A percentile compares a stretch with the other conserved stretches of the same genome.
phyloP scores from a whole-genome alignment of 2,113 vertebrate species.

The Pachycephala philippinensis region DNA sequence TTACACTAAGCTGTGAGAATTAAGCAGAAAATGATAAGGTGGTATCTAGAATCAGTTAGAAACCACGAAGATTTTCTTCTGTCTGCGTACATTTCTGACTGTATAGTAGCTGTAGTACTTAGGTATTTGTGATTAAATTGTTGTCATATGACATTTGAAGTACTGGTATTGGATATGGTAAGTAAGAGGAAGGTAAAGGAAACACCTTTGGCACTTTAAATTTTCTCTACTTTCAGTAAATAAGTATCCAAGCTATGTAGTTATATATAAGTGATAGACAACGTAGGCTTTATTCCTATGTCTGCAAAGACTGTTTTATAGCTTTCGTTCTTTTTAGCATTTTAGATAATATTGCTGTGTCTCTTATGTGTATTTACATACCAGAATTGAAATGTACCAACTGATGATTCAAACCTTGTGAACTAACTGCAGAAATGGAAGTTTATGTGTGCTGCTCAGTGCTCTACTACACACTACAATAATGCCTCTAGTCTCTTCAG shows the following conservation, averaged over 20 bases:
- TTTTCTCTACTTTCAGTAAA: background rate
- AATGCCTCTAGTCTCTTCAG: background rate
- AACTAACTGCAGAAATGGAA: background rate
- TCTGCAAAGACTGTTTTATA: background rate
- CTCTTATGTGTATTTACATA: background rate
- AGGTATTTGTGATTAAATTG: background rate
- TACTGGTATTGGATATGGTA: background rate
- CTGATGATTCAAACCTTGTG: background rate
- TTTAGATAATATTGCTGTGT: background rate
- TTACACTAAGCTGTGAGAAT: background rate
- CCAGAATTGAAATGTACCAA: background rate
- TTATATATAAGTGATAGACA: background rate
- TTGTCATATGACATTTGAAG: background rate
- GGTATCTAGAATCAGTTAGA: background rate
- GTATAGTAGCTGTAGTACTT: background rate
- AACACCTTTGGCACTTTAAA: background rate
- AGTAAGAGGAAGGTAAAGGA: background rate
- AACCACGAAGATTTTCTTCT: background rate
- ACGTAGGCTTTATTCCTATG: background rate
- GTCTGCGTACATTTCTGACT: background rate
- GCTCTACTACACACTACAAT: background rate
- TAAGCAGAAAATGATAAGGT: background rate
- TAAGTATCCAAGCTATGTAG: background rate
- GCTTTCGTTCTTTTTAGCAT: background rate
- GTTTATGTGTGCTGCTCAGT: background rate